Evolutionary conservation across 2,797 vertebrate genomes (phyloP).

Genomic region (Manis javanica): DNA sequence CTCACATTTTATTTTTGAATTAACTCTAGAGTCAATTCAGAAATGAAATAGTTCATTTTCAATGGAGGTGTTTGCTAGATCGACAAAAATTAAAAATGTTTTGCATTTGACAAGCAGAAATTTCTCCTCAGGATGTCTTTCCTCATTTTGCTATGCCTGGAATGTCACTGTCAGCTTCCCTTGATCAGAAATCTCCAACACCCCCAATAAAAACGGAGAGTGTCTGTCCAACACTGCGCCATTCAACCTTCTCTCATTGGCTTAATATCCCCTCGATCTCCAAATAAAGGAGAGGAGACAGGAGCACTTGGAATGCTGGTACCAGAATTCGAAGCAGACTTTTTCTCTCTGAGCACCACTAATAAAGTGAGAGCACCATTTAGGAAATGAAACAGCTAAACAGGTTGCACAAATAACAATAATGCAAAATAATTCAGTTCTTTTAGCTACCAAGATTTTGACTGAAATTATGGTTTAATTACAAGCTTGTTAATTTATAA

Average conservation of each 20-base stretch:
- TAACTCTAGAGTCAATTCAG: neutral
- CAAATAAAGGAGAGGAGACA: neutral
- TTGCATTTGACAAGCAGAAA: neutral
- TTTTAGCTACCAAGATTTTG: neutral
- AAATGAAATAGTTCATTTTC: conserved; percentile 27
- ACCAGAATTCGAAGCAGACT: neutral
- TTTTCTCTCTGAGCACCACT: neutral
- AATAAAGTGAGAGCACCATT: neutral
- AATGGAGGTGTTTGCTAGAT: neutral
- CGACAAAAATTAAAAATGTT: neutral
- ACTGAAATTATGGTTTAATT: neutral
- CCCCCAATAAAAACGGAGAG: neutral
- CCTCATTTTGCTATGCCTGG: neutral
- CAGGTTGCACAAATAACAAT: neutral
- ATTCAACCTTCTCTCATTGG: neutral
- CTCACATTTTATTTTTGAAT: neutral
- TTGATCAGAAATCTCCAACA: neutral
- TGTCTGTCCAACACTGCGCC: neutral
- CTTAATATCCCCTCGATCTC: neutral
- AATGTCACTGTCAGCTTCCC: neutral
- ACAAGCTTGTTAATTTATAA: neutral
- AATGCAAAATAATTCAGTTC: neutral
- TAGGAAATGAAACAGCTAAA: neutral
- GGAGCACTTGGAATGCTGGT: neutral
- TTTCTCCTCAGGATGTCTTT: neutral